A percentile compares a stretch with the other conserved stretches of the same genome.
Evolutionary conservation across 2,797 vertebrate species (phyloP).

Genomic region (Falco columbarius): DNA sequence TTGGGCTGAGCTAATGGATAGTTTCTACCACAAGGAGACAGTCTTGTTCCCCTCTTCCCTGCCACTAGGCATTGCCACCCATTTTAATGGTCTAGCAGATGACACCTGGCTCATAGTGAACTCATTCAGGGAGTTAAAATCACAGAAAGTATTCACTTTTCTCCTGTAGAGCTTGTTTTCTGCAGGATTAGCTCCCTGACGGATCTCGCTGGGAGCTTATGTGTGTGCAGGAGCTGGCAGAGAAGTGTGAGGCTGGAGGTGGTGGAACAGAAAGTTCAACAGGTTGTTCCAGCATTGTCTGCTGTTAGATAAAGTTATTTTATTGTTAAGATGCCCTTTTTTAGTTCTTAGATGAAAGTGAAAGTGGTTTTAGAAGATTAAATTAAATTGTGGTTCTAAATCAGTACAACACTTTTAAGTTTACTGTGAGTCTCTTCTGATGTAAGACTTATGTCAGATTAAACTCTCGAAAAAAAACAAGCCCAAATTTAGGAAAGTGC

Average conservation of each 20-base stretch:
- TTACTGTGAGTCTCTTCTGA: neutral
- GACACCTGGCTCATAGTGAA: neutral
- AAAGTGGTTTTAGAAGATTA: neutral
- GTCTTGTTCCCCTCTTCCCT: neutral
- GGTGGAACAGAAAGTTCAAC: neutral
- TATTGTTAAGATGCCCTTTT: neutral
- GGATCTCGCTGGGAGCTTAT: neutral
- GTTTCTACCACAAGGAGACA: neutral
- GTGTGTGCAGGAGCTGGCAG: rapidly evolving
- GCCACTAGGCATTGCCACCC: neutral
- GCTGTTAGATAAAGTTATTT: neutral
- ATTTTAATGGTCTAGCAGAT: neutral
- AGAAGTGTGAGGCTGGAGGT: rapidly evolving
- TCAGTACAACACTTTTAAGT: neutral
- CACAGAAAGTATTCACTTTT: neutral
- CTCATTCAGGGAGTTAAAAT: neutral
- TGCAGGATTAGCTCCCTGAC: neutral
- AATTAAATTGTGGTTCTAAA: neutral
- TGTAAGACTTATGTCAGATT: neutral
- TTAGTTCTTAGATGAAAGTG: neutral
- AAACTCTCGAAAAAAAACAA: neutral
- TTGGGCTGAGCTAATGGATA: neutral
- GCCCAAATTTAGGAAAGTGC: neutral
- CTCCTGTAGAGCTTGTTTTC: neutral
- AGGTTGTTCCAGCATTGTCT: neutral